Percentiles rank a stretch among this genome's conserved stretches.
phyloP scores from a whole-genome alignment of 2,888 invertebrate species.

The Polylopha cassiicola region DNA sequence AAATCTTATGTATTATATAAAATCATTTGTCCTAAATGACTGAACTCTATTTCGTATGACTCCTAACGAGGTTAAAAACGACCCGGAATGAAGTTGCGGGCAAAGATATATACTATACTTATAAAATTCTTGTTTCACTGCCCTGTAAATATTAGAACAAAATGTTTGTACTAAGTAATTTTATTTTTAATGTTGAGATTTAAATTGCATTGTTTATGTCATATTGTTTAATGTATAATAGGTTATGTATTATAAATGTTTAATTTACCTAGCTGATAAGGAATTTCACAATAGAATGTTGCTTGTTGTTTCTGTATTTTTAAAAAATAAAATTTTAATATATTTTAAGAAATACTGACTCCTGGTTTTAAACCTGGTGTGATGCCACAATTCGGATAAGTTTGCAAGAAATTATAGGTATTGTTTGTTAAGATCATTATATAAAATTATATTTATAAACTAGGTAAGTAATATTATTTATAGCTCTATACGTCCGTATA shows the following conservation, averaged over 20 bases:
- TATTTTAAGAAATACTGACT: too few species aligned
- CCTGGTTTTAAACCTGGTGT: too few species aligned
- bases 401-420: too few species aligned
- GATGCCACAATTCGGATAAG: too few species aligned
- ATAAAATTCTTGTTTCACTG: constrained; percentile 22
- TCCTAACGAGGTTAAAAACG: too few species aligned
- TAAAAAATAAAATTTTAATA: constrained; percentile 11
- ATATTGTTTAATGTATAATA: constrained; percentile 7
- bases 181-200: constrained; percentile 19
- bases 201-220: constrained; percentile 15
- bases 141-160: constrained; percentile 23
- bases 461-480: too few species aligned
- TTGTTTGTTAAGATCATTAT: too few species aligned
- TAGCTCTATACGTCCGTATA: too few species aligned
- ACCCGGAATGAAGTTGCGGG: too few species aligned
- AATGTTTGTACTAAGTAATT: constrained; percentile 6
- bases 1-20: constrained; percentile 34
- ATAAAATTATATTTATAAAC: too few species aligned
- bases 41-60: too few species aligned
- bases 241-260: constrained; percentile 6
- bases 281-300: constrained; percentile 5
- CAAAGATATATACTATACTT: too few species aligned
- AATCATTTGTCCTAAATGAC: constrained; percentile 45
- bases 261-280: constrained; percentile 4
- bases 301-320: constrained; percentile 7